phyloP scores from a whole-genome alignment of 2,113 vertebrate species.

The Malaclemys terrapin region DNA sequence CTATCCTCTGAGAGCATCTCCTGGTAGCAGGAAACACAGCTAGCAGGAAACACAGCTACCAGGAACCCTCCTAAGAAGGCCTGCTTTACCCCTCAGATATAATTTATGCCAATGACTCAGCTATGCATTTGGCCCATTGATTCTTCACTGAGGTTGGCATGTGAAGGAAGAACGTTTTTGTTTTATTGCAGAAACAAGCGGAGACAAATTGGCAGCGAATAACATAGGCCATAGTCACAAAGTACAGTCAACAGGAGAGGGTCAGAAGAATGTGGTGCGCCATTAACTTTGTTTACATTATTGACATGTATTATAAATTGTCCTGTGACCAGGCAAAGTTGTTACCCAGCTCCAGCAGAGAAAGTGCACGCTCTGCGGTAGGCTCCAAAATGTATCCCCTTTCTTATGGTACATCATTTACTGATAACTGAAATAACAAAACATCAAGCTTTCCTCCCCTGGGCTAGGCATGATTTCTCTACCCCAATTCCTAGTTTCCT shows the following conservation, averaged over 20 bases:
- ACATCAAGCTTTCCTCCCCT: neutral
- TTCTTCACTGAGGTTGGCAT: neutral
- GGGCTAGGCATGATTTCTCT: neutral
- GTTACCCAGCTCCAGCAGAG: neutral
- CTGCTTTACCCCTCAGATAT: neutral
- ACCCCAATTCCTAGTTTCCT: neutral
- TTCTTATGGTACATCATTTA: neutral
- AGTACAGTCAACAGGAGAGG: neutral
- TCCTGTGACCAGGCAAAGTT: neutral
- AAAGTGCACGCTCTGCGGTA: neutral
- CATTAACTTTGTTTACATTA: neutral
- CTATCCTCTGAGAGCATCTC: accelerated
- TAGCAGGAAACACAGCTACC: accelerated
- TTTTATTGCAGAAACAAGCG: neutral
- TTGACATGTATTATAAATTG: neutral
- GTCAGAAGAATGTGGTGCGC: neutral
- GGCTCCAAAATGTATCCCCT: accelerated
- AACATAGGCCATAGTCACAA: neutral
- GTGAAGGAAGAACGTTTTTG: neutral
- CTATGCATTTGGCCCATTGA: neutral
- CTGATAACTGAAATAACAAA: slow-evolving; percentile 19
- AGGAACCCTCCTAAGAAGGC: neutral
- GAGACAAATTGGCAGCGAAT: neutral
- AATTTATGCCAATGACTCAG: neutral
- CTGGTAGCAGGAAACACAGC: neutral